Conservation (phyloP, 2,797 vertebrate genomes). For the Anguilla anguilla region DNA sequence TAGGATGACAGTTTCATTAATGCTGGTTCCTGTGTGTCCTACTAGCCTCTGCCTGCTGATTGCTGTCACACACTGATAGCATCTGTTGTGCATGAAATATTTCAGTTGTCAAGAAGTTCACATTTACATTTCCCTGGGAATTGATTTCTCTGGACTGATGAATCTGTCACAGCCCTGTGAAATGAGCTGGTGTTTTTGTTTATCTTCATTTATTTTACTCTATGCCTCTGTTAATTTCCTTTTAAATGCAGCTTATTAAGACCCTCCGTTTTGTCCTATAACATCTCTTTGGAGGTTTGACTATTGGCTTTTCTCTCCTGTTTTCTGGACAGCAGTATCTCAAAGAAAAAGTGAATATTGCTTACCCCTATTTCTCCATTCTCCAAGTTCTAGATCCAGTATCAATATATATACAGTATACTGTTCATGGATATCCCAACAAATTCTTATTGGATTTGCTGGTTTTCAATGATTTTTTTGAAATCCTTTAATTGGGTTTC, state of each 20-base stretch:
- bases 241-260: not conserved
- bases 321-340: not conserved
- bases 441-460: not conserved
- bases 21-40: not conserved
- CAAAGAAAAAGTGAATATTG: not conserved
- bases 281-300: not conserved
- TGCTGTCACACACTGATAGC: not conserved
- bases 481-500: not conserved
- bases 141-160: not conserved
- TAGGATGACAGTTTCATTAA: conserved; percentile 2
- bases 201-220: not conserved
- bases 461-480: not conserved
- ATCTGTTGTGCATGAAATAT: not conserved
- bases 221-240: not conserved
- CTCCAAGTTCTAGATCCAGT: not conserved
- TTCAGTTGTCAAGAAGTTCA: not conserved
- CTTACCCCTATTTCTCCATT: not conserved
- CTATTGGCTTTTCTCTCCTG: not conserved
- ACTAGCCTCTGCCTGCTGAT: not conserved
- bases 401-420: not conserved
- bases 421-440: not conserved
- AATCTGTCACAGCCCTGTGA: not conserved
- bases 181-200: not conserved
- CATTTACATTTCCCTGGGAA: not conserved
- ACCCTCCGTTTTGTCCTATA: not conserved